Base-by-base conservation (phyloP, 2,113 vertebrate species). In the Morone saxatilis region DNA sequence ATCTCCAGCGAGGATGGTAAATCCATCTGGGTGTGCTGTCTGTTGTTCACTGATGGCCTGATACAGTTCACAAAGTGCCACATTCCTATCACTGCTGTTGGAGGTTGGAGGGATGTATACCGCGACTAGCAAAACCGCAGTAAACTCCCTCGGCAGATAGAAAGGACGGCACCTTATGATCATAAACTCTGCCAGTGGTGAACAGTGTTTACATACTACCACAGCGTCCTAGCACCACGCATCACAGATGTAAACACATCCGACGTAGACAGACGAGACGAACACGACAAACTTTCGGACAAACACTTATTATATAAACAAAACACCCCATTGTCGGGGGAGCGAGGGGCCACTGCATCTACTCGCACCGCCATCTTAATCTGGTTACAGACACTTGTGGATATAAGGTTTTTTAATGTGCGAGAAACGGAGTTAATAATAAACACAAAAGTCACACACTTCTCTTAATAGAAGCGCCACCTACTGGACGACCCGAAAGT, bases 181-280 rank as follows among this genome's bases (percentile, higher is more conserved):
- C 20, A 83, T 75, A 59, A 70, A 48, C 85, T 83, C 70, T 19
- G 13, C 70, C 17, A 70, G 59, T 0, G 66, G 19, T 66, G 80
- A 83, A 6, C 69, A 79, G 57, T 71, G 76, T 63, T 63, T 80
- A 9, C 8, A 14, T 4, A 80, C 51, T 25, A 78, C 74, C 4
- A 38, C 56, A 59, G 51, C 31, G 12, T 87, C 51, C 0, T 40
- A 6, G 12, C 76, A 84, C 81, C 71, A 63, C 0, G 43, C 71
- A 45, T 76, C 60, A 14, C 40, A 43, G 80, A 80, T 80, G 59
- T 70, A 83, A 71, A 80, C 63, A 59, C 57, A 76, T 31, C 31
- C 31, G 31, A 31, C 31, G 3, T 31, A 31, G 31, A 31, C 31
- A 31, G 31, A 4, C 31, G 31, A 31, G 31, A 31, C 2, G 31